Percentiles rank a stretch among this genome's conserved stretches.
These are phyloP conservation scores for Habropoda laboriosa DNA, from an alignment of 1,140 invertebrate species.

Conservation along the genomic window DNA sequence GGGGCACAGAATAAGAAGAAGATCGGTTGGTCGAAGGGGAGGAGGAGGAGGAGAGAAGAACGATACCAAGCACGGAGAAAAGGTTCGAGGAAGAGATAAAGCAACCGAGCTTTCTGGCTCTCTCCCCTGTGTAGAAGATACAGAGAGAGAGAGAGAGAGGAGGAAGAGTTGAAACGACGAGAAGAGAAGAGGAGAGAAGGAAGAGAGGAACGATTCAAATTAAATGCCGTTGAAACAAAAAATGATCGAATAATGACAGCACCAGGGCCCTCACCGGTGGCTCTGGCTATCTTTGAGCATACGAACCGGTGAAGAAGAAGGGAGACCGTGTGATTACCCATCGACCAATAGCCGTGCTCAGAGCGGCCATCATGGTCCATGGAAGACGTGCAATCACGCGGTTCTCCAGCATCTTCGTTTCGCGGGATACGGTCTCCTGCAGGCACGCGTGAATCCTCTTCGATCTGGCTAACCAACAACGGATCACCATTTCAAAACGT, in stretches of 20 bases:
- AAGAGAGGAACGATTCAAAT: conserved; percentile 65
- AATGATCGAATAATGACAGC: conserved; percentile 71
- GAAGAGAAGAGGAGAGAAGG: neutral
- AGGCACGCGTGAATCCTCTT: conserved; percentile 34
- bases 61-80: neutral
- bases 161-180: neutral
- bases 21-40: neutral
- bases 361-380: conserved; percentile 74
- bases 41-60: neutral
- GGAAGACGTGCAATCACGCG: conserved; percentile 74
- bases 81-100: conserved; percentile 21
- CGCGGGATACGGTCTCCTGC: conserved; percentile 34
- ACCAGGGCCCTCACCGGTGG: conserved; percentile 52
- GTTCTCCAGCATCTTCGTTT: conserved; percentile 58
- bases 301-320: conserved; percentile 32
- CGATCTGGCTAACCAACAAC: conserved; percentile 12
- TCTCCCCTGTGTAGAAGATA: no score
- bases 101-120: conserved; percentile 29
- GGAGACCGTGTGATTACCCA: conserved; percentile 70
- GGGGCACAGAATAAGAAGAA: conserved; percentile 17
- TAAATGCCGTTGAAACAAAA: conserved; percentile 72
- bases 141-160: no score
- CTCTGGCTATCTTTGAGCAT: conserved; percentile 57
- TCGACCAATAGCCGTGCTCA: conserved; percentile 72
- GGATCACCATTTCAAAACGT: neutral